These are phyloP conservation scores for Emydoidea blandingii DNA, from an alignment of 2,797 vertebrate species.

Conservation along the genomic window DNA sequence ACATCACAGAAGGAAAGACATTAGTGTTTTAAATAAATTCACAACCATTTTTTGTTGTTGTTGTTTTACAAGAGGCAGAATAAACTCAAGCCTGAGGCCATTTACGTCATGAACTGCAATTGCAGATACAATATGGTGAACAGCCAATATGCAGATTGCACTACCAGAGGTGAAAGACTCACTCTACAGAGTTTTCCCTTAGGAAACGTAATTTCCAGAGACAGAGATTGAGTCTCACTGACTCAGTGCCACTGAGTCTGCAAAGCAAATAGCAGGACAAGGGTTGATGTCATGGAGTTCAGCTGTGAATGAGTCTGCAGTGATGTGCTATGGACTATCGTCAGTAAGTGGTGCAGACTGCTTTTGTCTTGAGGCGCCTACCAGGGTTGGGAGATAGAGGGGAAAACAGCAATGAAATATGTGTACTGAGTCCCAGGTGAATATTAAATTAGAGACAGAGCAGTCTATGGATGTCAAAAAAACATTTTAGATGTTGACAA, in stretches of 20 bases:
- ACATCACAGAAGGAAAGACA: conserved; percentile 35
- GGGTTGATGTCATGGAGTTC: fast-evolving
- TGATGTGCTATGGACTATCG: background rate
- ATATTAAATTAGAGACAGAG: background rate
- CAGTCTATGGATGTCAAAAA: background rate
- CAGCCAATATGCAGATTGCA: background rate
- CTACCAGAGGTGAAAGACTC: background rate
- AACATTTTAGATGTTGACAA: background rate
- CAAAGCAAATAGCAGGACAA: background rate
- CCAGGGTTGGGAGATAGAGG: background rate
- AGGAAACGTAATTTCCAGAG: conserved; percentile 37
- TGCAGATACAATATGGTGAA: conserved; percentile 27
- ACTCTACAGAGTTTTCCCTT: conserved; percentile 20
- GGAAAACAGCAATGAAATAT: background rate
- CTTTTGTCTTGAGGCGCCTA: background rate
- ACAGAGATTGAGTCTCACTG: background rate
- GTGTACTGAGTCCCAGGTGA: background rate
- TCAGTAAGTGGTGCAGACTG: fast-evolving
- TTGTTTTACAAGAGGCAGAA: conserved; percentile 39
- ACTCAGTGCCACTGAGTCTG: background rate
- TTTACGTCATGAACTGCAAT: conserved; percentile 55
- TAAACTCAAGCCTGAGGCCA: conserved; percentile 34
- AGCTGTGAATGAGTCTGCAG: background rate
- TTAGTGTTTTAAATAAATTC: conserved; percentile 25
- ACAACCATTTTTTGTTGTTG: conserved; percentile 19